Evolutionary conservation across 2,797 vertebrate species (phyloP).

Genomic region (Melanotaenia pygmaea): DNA sequence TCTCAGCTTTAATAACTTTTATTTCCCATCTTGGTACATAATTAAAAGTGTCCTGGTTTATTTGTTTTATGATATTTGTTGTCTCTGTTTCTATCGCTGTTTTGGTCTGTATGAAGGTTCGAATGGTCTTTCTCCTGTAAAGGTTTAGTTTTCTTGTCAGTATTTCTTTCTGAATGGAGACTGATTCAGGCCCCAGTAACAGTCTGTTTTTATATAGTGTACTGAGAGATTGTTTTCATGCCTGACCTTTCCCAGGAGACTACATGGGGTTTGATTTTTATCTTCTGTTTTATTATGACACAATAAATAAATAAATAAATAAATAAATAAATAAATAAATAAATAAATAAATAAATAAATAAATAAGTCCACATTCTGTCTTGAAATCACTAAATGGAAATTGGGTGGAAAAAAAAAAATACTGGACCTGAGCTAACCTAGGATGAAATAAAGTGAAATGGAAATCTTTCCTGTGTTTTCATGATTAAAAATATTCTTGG

Average conservation of each 20-base stretch:
- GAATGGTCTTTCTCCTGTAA: too few relatives aligned
- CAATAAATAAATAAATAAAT: too few relatives aligned
- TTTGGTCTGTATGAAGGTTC: too few relatives aligned
- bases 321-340: too few relatives aligned
- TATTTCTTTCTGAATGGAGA: too few relatives aligned
- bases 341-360: neutral
- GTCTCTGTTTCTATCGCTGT: too few relatives aligned
- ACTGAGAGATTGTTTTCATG: too few relatives aligned
- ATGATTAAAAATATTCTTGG: neutral
- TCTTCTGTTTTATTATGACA: neutral
- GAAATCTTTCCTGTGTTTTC: neutral
- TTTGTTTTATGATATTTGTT: neutral
- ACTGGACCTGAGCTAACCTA: neutral
- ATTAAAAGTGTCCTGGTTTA: neutral
- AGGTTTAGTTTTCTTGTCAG: too few relatives aligned
- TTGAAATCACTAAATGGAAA: neutral
- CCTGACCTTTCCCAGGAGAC: too few relatives aligned
- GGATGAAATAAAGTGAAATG: neutral
- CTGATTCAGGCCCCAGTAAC: too few relatives aligned
- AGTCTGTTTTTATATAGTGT: too few relatives aligned
- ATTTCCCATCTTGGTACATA: neutral
- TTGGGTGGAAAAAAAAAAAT: too few relatives aligned
- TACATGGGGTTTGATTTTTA: neutral
- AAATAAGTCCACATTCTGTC: neutral
- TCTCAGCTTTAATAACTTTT: neutral